Percentiles rank a stretch among this genome's conserved stretches.
phyloP scores from a whole-genome alignment of 2,888 invertebrate species.

The Diaprepes abbreviatus region DNA sequence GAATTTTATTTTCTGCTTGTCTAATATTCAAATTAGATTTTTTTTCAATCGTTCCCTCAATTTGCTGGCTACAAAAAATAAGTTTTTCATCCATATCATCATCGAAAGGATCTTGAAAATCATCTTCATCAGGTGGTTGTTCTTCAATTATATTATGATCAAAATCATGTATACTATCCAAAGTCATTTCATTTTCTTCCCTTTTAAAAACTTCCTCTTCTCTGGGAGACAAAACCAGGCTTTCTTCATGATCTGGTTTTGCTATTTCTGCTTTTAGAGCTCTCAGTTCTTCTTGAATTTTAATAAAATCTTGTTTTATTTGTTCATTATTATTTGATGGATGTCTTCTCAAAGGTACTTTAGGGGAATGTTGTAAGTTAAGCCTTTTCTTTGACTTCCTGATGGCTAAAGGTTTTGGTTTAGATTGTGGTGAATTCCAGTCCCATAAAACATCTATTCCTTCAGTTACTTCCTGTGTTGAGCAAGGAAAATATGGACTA shows the following conservation, averaged over 20 bases:
- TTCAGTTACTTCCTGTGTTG: constrained; percentile 65
- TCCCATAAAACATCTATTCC: constrained; percentile 69
- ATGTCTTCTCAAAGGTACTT: constrained; percentile 57
- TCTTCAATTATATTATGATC: constrained; percentile 13
- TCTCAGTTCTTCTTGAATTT: constrained; percentile 62
- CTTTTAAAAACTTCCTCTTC: constrained; percentile 57
- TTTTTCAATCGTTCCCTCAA: constrained; percentile 54
- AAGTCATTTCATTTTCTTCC: background rate
- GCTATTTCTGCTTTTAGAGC: constrained; percentile 60
- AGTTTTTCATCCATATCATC: constrained; percentile 64
- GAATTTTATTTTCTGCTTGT: background rate
- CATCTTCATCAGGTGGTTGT: constrained; percentile 25
- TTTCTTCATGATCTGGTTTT: constrained; percentile 58
- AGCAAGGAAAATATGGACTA: constrained; percentile 43
- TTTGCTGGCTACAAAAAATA: constrained; percentile 61
- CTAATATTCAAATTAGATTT: background rate
- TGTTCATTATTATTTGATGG: constrained; percentile 55
- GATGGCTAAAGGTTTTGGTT: constrained; percentile 44
- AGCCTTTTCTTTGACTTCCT: constrained; percentile 33
- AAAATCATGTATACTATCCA: constrained; percentile 13
- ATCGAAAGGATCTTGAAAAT: constrained; percentile 59
- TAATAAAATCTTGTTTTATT: constrained; percentile 60
- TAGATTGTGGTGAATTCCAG: constrained; percentile 65
- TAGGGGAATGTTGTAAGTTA: constrained; percentile 57
- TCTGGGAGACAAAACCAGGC: constrained; percentile 56